These are phyloP conservation scores for Conus canariensis DNA, from an alignment of 2,888 invertebrate genomes.

Conservation along the genomic window DNA sequence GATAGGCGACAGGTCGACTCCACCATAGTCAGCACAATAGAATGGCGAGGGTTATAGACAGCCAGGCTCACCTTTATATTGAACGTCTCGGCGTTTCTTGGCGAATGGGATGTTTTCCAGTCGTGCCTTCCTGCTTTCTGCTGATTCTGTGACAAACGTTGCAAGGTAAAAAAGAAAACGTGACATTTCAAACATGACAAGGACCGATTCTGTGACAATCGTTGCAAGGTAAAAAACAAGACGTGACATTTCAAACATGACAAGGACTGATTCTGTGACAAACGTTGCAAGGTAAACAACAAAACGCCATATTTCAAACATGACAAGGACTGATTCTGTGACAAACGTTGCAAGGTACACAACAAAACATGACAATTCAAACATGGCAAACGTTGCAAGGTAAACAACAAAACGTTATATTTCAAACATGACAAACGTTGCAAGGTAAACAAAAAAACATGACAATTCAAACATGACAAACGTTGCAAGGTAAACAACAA, in stretches of 20 bases:
- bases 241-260: neutral
- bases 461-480: too few species aligned
- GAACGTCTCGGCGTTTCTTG: conserved; percentile 40
- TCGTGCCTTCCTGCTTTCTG: conserved; percentile 12
- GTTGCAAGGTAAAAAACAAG: neutral
- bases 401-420: neutral
- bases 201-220: conserved; percentile 3
- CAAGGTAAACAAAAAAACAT: too few species aligned
- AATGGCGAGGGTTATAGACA: too few species aligned
- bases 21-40: too few species aligned
- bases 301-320: neutral
- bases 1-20: too few species aligned
- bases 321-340: conserved; percentile 1
- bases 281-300: neutral
- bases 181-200: neutral
- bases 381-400: too few species aligned
- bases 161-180: neutral
- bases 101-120: conserved; percentile 46
- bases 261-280: neutral
- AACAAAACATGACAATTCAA: neutral
- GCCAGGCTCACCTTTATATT: conserved; percentile 55
- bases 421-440: too few species aligned
- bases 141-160: neutral
- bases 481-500: too few species aligned
- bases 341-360: neutral